A percentile compares a stretch with the other conserved stretches of the same genome.
Conservation (phyloP, 2,797 vertebrate genomes). For the Australoheros facetus region DNA sequence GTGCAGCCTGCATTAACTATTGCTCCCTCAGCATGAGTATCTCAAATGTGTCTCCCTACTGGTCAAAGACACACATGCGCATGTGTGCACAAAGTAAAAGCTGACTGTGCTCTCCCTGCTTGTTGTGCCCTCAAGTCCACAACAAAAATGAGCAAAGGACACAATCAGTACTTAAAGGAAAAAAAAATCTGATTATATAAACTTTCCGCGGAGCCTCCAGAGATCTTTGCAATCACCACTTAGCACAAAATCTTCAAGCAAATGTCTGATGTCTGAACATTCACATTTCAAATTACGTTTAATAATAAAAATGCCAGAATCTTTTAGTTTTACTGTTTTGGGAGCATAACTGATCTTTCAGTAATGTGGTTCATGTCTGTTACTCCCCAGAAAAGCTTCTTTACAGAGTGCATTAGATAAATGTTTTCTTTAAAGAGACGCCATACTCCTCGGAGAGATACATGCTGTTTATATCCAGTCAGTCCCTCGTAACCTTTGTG, state of each 20-base stretch:
- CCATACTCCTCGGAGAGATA: conserved; percentile 43
- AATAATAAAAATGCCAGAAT: neutral
- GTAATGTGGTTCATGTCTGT: neutral
- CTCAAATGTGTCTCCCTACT: conserved; percentile 39
- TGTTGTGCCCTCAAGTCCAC: conserved; percentile 36
- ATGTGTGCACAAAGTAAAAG: conserved; percentile 5
- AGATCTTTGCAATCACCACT: conserved; percentile 32
- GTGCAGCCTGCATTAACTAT: conserved; percentile 65
- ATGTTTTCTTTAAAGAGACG: conserved; percentile 55
- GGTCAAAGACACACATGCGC: conserved; percentile 3
- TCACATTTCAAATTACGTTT: conserved; percentile 21
- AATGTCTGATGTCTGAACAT: conserved; percentile 9
- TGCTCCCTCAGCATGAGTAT: conserved; percentile 69
- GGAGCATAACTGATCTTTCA: conserved; percentile 11
- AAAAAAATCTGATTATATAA: conserved; percentile 37
- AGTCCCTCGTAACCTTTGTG: conserved; percentile 62
- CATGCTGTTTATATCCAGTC: conserved; percentile 52
- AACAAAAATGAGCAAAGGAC: conserved; percentile 48
- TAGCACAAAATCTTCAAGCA: conserved; percentile 25
- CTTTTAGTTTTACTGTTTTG: neutral
- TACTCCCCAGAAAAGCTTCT: neutral
- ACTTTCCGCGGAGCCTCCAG: conserved; percentile 32
- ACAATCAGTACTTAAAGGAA: conserved; percentile 44
- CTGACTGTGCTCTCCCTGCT: conserved; percentile 34
- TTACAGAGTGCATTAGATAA: conserved; percentile 42